These are phyloP conservation scores for Drosophila imparisetae DNA, from an alignment of 2,888 invertebrate species.

Conservation along the genomic window DNA sequence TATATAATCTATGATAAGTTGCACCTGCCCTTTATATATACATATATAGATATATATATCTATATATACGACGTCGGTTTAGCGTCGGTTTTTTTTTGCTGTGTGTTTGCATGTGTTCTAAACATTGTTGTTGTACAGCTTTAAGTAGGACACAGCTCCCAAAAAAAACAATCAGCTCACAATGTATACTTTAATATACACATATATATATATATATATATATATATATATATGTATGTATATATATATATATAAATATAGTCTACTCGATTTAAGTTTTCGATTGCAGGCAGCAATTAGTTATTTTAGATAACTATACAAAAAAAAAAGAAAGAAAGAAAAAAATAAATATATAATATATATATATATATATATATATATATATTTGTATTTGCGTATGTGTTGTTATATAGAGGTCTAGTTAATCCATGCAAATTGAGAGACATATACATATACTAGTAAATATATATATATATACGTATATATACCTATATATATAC, in stretches of 20 bases:
- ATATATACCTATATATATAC: conserved; percentile 26
- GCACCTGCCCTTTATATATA: conserved; percentile 29
- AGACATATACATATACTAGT: conserved; percentile 30
- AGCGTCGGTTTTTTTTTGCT: conserved; percentile 20
- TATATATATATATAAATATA: conserved; percentile 11
- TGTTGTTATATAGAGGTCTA: conserved; percentile 32
- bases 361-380: conserved; percentile 36
- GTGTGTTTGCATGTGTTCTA: conserved; percentile 27
- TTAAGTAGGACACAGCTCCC: conserved; percentile 40
- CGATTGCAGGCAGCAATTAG: conserved; percentile 10
- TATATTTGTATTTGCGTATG: conserved; percentile 23
- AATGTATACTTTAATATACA: conserved; percentile 22
- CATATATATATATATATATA: conserved; percentile 13
- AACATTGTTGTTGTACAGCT: conserved; percentile 51
- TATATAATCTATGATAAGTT: conserved; percentile 42
- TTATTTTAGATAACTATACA: conserved; percentile 63
- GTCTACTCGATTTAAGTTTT: background rate
- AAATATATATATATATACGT: conserved; percentile 27
- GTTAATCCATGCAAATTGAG: conserved; percentile 23
- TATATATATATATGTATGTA: conserved; percentile 7
- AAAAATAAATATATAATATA: conserved; percentile 25
- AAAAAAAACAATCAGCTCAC: conserved; percentile 28
- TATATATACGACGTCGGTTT: conserved; percentile 2
- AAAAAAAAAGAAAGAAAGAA: background rate
- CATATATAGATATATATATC: background rate